Percentiles rank a stretch among this genome's conserved stretches.
Conservation (phyloP, 2,888 invertebrate species). For the Drosophila hamatofila region DNA sequence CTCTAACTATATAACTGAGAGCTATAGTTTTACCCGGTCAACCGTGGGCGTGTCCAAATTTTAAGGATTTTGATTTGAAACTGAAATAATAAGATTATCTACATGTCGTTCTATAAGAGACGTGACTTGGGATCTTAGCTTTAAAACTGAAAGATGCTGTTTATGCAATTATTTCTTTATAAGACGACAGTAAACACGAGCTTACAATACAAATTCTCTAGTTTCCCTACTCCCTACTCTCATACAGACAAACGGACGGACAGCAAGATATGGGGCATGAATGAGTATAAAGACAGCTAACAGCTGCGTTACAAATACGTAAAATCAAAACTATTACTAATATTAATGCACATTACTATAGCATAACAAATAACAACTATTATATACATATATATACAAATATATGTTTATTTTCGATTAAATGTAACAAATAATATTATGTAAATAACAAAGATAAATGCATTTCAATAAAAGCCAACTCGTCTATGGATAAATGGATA, state of each 20-base stretch:
- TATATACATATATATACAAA: slow-evolving; percentile 11
- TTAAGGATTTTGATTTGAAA: not conserved
- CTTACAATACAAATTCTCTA: not conserved
- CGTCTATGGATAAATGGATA: slow-evolving; percentile 10
- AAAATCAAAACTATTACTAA: slow-evolving; percentile 20
- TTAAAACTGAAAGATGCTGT: not conserved
- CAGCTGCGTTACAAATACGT: slow-evolving; percentile 19
- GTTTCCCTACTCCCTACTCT: not conserved
- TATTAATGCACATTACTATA: slow-evolving; percentile 15
- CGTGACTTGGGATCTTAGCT: too few species aligned
- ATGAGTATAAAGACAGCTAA: not conserved
- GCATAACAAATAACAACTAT: slow-evolving; percentile 17
- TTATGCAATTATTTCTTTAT: not conserved
- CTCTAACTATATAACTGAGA: too few species aligned
- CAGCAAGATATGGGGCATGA: not conserved
- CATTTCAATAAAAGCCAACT: slow-evolving; percentile 9
- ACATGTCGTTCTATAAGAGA: too few species aligned
- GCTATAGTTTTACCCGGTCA: too few species aligned
- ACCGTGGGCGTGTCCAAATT: too few species aligned
- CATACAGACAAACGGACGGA: not conserved
- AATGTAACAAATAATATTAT: slow-evolving; percentile 34
- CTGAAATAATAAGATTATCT: too few species aligned
- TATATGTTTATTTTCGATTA: slow-evolving; percentile 35
- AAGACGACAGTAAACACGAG: not conserved
- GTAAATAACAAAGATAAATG: slow-evolving; percentile 10